Percentiles rank a stretch among this genome's conserved stretches.
Conservation (phyloP, 2,888 invertebrate species). For the Clepsis dumicolana region DNA sequence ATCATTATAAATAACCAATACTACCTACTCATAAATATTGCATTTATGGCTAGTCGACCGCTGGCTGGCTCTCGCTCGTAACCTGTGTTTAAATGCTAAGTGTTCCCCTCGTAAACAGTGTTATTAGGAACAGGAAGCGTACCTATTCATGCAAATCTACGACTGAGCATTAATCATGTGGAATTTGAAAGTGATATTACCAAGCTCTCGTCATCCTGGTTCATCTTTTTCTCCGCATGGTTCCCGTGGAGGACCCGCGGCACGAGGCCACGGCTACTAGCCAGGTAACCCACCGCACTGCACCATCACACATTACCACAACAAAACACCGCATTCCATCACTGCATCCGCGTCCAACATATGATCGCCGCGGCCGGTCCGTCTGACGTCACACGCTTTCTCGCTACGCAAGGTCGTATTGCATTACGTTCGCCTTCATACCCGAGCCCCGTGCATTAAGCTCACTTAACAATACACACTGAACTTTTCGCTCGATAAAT, state of each 20-base stretch:
- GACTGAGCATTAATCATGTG: constrained; percentile 18
- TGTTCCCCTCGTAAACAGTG: constrained; percentile 13
- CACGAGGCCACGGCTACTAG: constrained; percentile 68
- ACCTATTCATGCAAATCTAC: constrained; percentile 8
- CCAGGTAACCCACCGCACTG: constrained; percentile 72
- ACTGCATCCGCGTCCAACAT: constrained; percentile 86
- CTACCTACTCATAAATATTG: constrained; percentile 12
- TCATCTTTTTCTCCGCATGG: constrained; percentile 91
- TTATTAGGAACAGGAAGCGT: constrained; percentile 16
- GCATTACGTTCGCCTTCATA: constrained; percentile 52
- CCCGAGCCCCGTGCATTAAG: constrained; percentile 51
- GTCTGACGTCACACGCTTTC: constrained; percentile 84
- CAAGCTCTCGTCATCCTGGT: constrained; percentile 90
- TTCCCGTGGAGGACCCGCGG: constrained; percentile 78
- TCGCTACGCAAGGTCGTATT: constrained; percentile 75
- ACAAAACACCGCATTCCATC: constrained; percentile 84
- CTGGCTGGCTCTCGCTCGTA: constrained; percentile 28
- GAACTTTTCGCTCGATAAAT: constrained; percentile 58
- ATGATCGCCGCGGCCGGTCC: constrained; percentile 81
- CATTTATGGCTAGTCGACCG: constrained; percentile 29
- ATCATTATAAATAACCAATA: constrained; percentile 76
- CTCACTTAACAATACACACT: constrained; percentile 58
- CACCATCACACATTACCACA: constrained; percentile 81
- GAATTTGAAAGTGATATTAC: constrained; percentile 83
- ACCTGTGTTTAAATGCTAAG: constrained; percentile 24